Conservation (phyloP, 2,113 vertebrate genomes). For the Elephantulus edwardii region DNA sequence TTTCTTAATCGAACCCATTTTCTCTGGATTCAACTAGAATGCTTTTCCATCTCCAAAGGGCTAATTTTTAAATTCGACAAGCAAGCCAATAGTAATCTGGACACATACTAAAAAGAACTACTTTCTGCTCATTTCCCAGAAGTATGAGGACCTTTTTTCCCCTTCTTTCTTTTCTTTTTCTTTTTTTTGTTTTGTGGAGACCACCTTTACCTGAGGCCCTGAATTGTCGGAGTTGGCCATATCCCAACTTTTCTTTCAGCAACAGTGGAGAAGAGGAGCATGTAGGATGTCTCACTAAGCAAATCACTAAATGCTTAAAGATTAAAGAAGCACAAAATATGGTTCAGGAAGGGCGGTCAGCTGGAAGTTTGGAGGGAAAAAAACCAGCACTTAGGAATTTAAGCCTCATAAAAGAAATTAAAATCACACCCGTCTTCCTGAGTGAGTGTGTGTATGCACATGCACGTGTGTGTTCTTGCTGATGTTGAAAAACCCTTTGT, state of each 20-base stretch:
- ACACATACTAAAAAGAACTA: conserved; percentile 20
- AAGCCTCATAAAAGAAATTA: neutral
- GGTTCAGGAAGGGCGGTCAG: conserved; percentile 37
- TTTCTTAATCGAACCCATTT: conserved; percentile 23
- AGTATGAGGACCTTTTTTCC: conserved; percentile 25
- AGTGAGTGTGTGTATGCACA: neutral
- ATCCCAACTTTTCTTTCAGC: conserved; percentile 70
- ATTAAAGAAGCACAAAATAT: conserved; percentile 46
- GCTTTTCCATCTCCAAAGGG: conserved; percentile 26
- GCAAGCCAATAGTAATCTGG: conserved; percentile 26
- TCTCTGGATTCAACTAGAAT: neutral
- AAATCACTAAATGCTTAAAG: conserved; percentile 59
- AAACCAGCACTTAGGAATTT: neutral
- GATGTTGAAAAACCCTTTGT: neutral
- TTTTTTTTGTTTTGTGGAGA: no score
- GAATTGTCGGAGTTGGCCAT: conserved; percentile 35
- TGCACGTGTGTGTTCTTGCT: neutral
- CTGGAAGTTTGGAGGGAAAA: conserved; percentile 23
- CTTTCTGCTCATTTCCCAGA: conserved; percentile 3
- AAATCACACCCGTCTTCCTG: neutral
- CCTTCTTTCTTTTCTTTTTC: no score
- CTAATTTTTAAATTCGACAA: conserved; percentile 39
- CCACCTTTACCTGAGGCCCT: neutral
- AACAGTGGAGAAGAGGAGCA: conserved; percentile 62
- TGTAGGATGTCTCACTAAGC: conserved; percentile 40